Conservation (phyloP, 2,113 vertebrate species). For the Toxotes jaculatrix region DNA sequence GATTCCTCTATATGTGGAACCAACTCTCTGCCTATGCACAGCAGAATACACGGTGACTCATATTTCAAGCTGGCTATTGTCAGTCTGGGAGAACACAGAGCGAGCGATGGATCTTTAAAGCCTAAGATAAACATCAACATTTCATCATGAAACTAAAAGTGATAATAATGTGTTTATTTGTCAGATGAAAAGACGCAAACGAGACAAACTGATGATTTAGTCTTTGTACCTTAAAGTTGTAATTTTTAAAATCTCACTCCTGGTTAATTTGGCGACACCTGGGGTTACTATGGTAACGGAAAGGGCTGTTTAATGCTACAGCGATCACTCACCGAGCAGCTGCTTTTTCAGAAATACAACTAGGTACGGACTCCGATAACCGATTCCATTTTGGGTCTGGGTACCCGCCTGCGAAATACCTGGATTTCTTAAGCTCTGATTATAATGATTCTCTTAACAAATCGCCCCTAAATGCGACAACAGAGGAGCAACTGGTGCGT, state of each 20-base stretch:
- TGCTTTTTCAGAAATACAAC: background rate
- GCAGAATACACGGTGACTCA: constrained; percentile 42
- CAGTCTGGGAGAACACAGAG: constrained; percentile 20
- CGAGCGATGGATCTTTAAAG: constrained; percentile 6
- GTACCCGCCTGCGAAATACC: too few species aligned
- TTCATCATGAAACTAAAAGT: background rate
- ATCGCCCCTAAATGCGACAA: too few species aligned
- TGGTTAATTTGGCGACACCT: background rate
- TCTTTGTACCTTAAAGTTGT: background rate
- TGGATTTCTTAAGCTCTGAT: too few species aligned
- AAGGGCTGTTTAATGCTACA: background rate
- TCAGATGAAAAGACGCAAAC: background rate
- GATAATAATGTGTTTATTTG: background rate
- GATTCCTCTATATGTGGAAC: constrained; percentile 61
- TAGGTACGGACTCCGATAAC: background rate
- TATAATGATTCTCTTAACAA: too few species aligned
- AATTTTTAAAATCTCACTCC: background rate
- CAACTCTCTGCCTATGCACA: constrained; percentile 43
- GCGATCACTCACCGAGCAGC: background rate
- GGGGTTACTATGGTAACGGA: constrained; percentile 8
- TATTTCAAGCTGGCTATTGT: constrained; percentile 32
- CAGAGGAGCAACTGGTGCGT: background rate
- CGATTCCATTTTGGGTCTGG: too few species aligned
- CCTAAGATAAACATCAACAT: background rate
- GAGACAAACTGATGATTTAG: background rate